Evolutionary conservation across 2,113 vertebrate species (phyloP).

Genomic region (Heterotilapia buettikoferi): DNA sequence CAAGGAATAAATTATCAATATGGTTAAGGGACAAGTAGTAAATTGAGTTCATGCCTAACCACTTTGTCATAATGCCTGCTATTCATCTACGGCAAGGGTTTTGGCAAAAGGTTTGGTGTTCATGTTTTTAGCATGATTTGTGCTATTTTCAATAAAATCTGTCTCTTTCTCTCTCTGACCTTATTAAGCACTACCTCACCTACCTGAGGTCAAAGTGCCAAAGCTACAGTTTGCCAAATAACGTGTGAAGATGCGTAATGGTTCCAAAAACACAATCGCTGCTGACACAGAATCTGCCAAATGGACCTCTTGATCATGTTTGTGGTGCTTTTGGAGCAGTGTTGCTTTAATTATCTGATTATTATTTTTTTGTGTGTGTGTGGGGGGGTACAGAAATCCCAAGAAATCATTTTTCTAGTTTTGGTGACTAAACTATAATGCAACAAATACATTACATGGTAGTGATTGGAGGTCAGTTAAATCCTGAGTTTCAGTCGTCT

Average conservation of each 20-base stretch:
- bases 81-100: no score
- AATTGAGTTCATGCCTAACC: background rate
- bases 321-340: background rate
- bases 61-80: no score
- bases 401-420: background rate
- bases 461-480: background rate
- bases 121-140: background rate
- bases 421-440: background rate
- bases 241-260: background rate
- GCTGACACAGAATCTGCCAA: background rate
- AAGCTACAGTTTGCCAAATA: background rate
- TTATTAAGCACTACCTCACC: background rate
- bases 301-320: rapidly evolving
- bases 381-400: background rate
- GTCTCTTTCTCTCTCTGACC: background rate
- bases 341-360: background rate
- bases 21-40: background rate
- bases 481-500: background rate
- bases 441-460: background rate
- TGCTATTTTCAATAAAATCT: background rate
- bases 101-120: background rate
- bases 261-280: rapidly evolving
- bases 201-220: background rate
- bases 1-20: background rate
- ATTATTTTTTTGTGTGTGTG: background rate